Evolutionary conservation across 2,113 vertebrate species (phyloP), one percentile per base, ranked within the genome.

Genomic region (Willisornis vidua): DNA sequence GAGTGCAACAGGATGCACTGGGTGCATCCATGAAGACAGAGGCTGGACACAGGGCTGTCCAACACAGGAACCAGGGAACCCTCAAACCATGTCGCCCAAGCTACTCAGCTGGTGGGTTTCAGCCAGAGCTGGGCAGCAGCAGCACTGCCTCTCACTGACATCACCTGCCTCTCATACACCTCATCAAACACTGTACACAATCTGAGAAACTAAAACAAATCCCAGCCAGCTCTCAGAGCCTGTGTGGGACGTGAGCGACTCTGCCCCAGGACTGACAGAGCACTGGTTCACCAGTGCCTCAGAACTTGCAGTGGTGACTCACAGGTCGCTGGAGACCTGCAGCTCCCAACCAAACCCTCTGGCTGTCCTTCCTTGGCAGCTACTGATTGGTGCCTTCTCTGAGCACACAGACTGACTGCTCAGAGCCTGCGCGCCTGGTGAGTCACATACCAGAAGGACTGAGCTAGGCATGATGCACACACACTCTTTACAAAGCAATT

Each of bases 21-120:
- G 16, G 6, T 3, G 10, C 28, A 4, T 7, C 54, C n/a, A 2
- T 7, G 62, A 10, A 9, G 66, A 19, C 35, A n/a, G 71, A 13
- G 48, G 49, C 9, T 26, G 19, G 5, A 22, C 43, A 4, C 35
- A 1, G 3, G 3, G 12, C 43, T 17, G 3, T 4, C 49, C 18
- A 14, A 3, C 39, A 15, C 9, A 1, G 14, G 61, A 3, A 8
- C 72, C 7, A 17, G 31, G 41, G 6, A 26, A 7, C 51, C 18
- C 7, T 18, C 31, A 3, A 2, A 7, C 51, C 14, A 3, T 10
- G 0, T 0, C 2, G 1, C 2, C 9, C 3, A 19, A 33, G 73
- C 78, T 54, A 14, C 61, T 59, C 23, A 0, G 10, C 20, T 6
- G 4, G 7, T 9, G 65, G 52, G 17, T 4, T n/a, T 22, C 54